Base-by-base conservation (phyloP, 1,140 invertebrate species). In the Aphis gossypii region DNA sequence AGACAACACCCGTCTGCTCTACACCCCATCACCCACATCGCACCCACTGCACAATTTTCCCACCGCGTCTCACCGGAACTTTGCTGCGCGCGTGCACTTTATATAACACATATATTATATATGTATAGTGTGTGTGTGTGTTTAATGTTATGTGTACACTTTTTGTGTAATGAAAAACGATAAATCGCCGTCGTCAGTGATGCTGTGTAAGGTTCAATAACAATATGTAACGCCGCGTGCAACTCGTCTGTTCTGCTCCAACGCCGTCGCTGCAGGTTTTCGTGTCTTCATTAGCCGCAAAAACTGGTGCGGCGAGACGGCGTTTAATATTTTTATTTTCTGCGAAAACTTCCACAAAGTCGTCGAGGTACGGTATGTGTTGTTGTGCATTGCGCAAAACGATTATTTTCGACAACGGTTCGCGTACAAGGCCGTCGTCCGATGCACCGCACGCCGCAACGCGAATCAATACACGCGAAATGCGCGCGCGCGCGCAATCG, bases 401-500 rank as follows among this genome's bases (percentile, higher is more conserved):
- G 21, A 84, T 84, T 84, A 25, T 84, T 84, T 8, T 38, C 21
- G 56, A 41, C 83, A 25, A 30, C 83, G 41, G 83, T 84, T 84
- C 30, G 44, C 44, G 44, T 35, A 88, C 86, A 88, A 88, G 86
- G 86, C 46, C 83, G 48, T 7, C 48, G 51, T 20, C 48, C 48
- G 87, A 89, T 89, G 87, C 87, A 89, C 87, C 87, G 46, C n/a
- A 38, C 30, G 48, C 86, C 46, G 18, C 46, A 87, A 51, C 86
- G 20, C 86, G n/a, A 87, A 48, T 48, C 86, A 48, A 87, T 48
- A 87, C 86, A 14, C 25, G 82, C 76, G 14, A 11, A 21, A 44
- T 6, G 14, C 5, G 60, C 60, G 60, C 60, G 60, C 60, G 30
- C 60, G 14, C 60, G 14, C 56, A 41, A 41, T 41, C 38, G 38